Percentiles rank a stretch among this genome's conserved stretches.
These are phyloP conservation scores for Heterodera filipjevi DNA, from an alignment of 2,888 invertebrate genomes.

Conservation along the genomic window DNA sequence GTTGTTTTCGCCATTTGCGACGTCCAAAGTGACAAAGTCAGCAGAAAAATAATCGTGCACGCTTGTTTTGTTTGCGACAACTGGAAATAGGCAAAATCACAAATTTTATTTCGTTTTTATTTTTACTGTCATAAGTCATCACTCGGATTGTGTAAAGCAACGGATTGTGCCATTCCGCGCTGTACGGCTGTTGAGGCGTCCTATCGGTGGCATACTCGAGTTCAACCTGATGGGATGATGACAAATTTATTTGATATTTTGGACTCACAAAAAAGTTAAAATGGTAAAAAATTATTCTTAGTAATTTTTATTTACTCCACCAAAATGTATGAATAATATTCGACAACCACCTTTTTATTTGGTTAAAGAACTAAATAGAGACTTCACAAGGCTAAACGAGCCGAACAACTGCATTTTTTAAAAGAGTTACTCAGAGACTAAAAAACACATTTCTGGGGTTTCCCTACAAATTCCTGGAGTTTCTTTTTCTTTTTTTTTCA, in stretches of 20 bases:
- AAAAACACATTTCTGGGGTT: no score
- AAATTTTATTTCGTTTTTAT: neutral
- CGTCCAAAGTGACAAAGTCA: constrained; percentile 17
- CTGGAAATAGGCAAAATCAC: neutral
- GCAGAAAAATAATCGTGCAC: neutral
- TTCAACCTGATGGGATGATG: neutral
- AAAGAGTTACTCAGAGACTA: no score
- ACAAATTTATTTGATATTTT: no score
- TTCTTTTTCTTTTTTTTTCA: neutral
- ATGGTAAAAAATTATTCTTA: no score
- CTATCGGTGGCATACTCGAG: neutral
- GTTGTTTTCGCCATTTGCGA: neutral
- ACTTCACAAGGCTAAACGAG: no score
- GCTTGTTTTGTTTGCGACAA: neutral
- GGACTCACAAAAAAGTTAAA: no score
- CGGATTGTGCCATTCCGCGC: constrained; percentile 2
- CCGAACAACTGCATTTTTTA: no score
- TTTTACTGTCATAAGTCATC: neutral
- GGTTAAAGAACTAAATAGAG: no score
- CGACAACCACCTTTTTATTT: no score
- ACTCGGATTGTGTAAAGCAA: neutral
- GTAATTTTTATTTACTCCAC: no score
- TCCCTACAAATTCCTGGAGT: neutral
- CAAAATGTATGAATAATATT: no score
- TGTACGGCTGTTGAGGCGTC: constrained; percentile 11